phyloP scores from a whole-genome alignment of 2,797 vertebrate genomes.

The Anolis apletophallus region DNA sequence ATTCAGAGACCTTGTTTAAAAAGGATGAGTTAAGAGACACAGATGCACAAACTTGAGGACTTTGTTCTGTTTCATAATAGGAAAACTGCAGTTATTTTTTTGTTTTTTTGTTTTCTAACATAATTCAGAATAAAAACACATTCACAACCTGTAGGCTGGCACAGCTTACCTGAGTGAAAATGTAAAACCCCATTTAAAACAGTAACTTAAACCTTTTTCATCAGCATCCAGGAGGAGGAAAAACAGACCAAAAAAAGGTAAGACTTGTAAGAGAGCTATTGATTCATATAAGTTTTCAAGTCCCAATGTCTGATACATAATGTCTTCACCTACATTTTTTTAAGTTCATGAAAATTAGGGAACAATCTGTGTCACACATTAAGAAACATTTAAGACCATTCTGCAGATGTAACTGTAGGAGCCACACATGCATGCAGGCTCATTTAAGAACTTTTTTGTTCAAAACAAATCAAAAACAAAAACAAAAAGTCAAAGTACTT shows the following conservation, averaged over 20 bases:
- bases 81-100: constrained; percentile 79
- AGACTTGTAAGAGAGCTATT: constrained; percentile 92
- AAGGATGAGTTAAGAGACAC: constrained; percentile 76
- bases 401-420: constrained; percentile 94
- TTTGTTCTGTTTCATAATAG: constrained; percentile 81
- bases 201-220: constrained; percentile 93
- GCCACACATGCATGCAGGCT: constrained; percentile 97
- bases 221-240: constrained; percentile 88
- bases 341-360: constrained; percentile 87
- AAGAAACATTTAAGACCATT: constrained; percentile 99
- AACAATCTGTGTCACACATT: constrained; percentile 94
- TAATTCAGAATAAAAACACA: constrained; percentile 97
- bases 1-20: constrained; percentile 76
- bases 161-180: constrained; percentile 99
- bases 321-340: constrained; percentile 89
- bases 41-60: constrained; percentile 80
- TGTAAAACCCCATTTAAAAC: constrained; percentile 94
- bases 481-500: constrained; percentile 78
- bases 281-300: constrained; percentile 95
- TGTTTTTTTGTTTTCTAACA: constrained; percentile 83
- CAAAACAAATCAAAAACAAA: constrained; percentile 75
- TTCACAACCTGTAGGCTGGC: constrained; percentile 99
- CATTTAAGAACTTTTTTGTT: constrained; percentile 86
- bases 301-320: constrained; percentile 90
- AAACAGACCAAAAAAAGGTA: constrained; percentile 84